Conservation (phyloP, 2,888 invertebrate species). For the Fissipunctia ypsillon region DNA sequence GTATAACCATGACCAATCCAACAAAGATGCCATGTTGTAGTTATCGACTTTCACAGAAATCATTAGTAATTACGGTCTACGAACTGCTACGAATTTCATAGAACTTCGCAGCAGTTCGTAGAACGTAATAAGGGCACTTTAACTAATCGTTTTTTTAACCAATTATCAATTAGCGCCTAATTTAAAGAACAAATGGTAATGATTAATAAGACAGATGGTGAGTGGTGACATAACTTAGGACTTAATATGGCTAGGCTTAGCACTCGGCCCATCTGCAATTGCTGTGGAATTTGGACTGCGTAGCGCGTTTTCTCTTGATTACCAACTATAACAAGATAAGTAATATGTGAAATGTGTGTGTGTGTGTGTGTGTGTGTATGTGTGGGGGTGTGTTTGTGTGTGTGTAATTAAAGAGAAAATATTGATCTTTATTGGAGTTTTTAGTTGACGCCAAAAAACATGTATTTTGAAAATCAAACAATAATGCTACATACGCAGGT, state of each 20-base stretch:
- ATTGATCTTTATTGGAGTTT: neutral
- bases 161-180: constrained; percentile 15
- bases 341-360: neutral
- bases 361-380: neutral
- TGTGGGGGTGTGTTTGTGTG: neutral
- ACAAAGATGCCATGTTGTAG: constrained; percentile 7
- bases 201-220: neutral
- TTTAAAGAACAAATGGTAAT: constrained; percentile 6
- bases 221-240: neutral
- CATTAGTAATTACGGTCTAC: constrained; percentile 48
- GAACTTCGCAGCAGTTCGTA: constrained; percentile 56
- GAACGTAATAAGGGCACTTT: constrained; percentile 32
- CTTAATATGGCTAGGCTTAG: neutral
- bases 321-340: neutral
- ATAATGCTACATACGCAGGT: too few relatives aligned
- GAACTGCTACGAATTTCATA: constrained; percentile 62
- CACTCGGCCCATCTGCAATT: neutral
- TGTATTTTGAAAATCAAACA: neutral
- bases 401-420: neutral
- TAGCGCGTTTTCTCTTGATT: neutral
- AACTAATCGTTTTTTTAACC: neutral
- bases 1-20: neutral
- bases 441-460: too few relatives aligned
- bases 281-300: constrained; percentile 22
- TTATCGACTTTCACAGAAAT: constrained; percentile 35